These are phyloP conservation scores for Alligator mississippiensis DNA, from an alignment of 2,113 vertebrate species.

Conservation along the genomic window DNA sequence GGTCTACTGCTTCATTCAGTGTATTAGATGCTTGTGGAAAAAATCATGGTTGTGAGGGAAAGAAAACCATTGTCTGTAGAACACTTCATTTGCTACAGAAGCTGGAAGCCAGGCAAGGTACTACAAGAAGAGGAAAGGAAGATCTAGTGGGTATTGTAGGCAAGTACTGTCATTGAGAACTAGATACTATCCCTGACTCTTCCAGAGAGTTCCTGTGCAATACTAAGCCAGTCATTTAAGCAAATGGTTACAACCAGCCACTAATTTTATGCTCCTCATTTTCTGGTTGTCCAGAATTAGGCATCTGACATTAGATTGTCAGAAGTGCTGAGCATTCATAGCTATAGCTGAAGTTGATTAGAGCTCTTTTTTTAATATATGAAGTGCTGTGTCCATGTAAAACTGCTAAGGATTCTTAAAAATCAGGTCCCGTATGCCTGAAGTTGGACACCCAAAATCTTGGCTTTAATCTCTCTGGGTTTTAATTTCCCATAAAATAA, in stretches of 20 bases:
- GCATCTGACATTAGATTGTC: neutral
- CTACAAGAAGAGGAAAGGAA: neutral
- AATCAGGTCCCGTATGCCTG: neutral
- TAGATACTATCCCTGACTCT: neutral
- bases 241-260: neutral
- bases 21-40: too few relatives aligned
- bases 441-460: neutral
- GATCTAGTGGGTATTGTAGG: neutral
- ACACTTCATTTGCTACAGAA: too few relatives aligned
- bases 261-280: too few relatives aligned
- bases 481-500: neutral
- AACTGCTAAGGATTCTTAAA: neutral
- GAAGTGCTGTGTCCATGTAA: neutral
- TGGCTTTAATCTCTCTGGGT: constrained; percentile 19
- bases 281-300: too few relatives aligned
- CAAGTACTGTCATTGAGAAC: neutral
- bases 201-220: neutral
- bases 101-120: neutral
- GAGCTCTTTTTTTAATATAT: neutral
- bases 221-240: neutral
- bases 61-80: too few relatives aligned
- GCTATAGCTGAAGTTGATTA: neutral
- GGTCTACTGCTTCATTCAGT: too few relatives aligned
- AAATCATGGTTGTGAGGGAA: too few relatives aligned
- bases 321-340: neutral